These are phyloP conservation scores for Lycocerus yunnanus DNA, from an alignment of 2,888 invertebrate genomes.

Conservation along the genomic window DNA sequence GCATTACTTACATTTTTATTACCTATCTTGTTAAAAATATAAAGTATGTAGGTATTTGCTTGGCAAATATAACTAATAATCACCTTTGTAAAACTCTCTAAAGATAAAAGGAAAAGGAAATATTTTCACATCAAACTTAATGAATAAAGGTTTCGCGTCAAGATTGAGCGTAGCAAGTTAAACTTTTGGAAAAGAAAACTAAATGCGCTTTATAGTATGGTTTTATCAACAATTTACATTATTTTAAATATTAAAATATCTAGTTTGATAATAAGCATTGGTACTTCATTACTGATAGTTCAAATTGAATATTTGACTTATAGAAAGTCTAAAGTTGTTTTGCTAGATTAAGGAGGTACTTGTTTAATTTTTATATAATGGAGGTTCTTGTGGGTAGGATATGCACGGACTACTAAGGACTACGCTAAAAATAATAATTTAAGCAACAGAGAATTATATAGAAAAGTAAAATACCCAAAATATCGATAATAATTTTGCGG, in stretches of 20 bases:
- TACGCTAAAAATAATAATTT: not conserved
- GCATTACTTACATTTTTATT: not conserved
- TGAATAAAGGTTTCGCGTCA: constrained; percentile 20
- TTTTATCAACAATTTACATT: constrained; percentile 22
- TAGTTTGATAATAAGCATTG: too few species aligned
- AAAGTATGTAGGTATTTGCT: not conserved
- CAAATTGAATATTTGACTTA: too few species aligned
- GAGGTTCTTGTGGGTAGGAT: too few species aligned
- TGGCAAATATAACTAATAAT: not conserved
- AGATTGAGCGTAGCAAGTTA: constrained; percentile 10
- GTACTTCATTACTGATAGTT: too few species aligned
- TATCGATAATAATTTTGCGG: not conserved
- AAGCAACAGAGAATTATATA: not conserved
- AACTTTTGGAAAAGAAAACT: constrained; percentile 17
- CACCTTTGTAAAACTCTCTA: not conserved
- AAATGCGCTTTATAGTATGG: constrained; percentile 11
- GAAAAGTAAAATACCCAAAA: not conserved
- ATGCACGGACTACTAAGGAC: too few species aligned
- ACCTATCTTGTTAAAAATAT: not conserved
- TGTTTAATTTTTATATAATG: too few species aligned
- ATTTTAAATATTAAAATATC: not conserved
- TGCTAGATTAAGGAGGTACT: too few species aligned
- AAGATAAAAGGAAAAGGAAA: constrained; percentile 14
- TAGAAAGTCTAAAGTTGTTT: too few species aligned
- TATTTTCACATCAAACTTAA: constrained; percentile 14